Conservation (phyloP, 2,797 vertebrate genomes). For the Phalloptychus januarius region DNA sequence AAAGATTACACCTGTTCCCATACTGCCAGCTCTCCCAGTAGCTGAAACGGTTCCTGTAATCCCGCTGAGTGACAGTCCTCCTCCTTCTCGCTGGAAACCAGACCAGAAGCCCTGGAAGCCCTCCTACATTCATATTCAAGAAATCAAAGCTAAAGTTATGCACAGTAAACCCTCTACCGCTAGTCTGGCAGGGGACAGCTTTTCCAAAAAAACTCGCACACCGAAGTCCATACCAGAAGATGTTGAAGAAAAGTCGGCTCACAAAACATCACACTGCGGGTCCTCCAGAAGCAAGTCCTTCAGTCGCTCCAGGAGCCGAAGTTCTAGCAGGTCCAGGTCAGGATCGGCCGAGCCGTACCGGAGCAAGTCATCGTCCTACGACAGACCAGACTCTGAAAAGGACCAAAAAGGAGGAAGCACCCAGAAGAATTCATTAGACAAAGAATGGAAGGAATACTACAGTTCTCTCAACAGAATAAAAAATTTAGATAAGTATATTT, state of each 20-base stretch:
- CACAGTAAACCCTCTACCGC: slow-evolving; percentile 69
- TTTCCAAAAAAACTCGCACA: slow-evolving; percentile 64
- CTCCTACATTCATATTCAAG: slow-evolving; percentile 92
- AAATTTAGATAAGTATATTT: slow-evolving; percentile 69
- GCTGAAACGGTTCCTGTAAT: slow-evolving; percentile 88
- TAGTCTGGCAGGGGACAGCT: slow-evolving; percentile 59
- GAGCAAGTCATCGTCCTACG: slow-evolving; percentile 83
- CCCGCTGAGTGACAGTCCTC: slow-evolving; percentile 95
- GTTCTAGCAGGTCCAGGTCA: slow-evolving; percentile 83
- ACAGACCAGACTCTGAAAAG: slow-evolving; percentile 84
- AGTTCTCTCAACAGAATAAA: slow-evolving; percentile 79
- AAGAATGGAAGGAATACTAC: slow-evolving; percentile 73
- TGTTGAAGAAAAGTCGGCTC: slow-evolving; percentile 78
- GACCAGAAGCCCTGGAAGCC: slow-evolving; percentile 98
- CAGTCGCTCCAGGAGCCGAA: slow-evolving; percentile 85
- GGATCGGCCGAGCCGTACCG: slow-evolving; percentile 74
- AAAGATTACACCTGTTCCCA: slow-evolving; percentile 59
- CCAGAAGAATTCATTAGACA: slow-evolving; percentile 69
- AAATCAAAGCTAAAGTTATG: slow-evolving; percentile 87
- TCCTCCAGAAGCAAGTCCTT: slow-evolving; percentile 86
- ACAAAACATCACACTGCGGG: slow-evolving; percentile 79
- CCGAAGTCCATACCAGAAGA: slow-evolving; percentile 66
- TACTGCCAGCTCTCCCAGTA: slow-evolving; percentile 65
- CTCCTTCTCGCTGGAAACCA: slow-evolving; percentile 97
- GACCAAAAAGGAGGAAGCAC: slow-evolving; percentile 69